These are phyloP conservation scores for Pseudomyrmex pallidus DNA, from an alignment of 1,140 invertebrate species.

Conservation along the genomic window DNA sequence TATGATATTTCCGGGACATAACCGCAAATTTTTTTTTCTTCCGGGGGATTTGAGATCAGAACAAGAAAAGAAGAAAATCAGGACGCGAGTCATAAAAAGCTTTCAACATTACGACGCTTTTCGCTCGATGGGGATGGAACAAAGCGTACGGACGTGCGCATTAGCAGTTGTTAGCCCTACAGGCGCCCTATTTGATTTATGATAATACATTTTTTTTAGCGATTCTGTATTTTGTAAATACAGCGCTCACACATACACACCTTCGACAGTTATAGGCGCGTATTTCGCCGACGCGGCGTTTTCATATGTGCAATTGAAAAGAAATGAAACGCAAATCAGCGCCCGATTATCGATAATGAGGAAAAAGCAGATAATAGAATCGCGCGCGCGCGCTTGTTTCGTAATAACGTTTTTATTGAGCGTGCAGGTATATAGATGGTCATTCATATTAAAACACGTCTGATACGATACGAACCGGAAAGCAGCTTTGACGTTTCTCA, in stretches of 20 bases:
- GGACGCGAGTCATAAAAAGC: not conserved
- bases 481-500: constrained; percentile 16
- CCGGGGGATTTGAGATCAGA: not conserved
- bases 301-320: not conserved
- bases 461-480: constrained; percentile 1
- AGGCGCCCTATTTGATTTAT: constrained; percentile 58
- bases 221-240: constrained; percentile 30
- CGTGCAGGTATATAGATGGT: not conserved
- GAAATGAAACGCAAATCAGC: not conserved
- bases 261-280: not conserved
- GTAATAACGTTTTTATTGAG: constrained; percentile 41
- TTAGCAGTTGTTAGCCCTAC: constrained; percentile 43
- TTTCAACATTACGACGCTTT: constrained; percentile 36
- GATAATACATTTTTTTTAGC: constrained; percentile 59
- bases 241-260: not conserved
- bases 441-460: not conserved
- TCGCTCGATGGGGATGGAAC: constrained; percentile 29
- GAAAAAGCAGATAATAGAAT: constrained; percentile 27
- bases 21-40: constrained; percentile 37
- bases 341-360: constrained; percentile 9
- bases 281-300: not conserved
- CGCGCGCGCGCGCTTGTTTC: not conserved
- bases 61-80: constrained; percentile 5
- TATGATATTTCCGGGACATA: constrained; percentile 19
- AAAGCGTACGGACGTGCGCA: not conserved